phyloP scores from a whole-genome alignment of 2,113 vertebrate species.

The Fregata magnificens region DNA sequence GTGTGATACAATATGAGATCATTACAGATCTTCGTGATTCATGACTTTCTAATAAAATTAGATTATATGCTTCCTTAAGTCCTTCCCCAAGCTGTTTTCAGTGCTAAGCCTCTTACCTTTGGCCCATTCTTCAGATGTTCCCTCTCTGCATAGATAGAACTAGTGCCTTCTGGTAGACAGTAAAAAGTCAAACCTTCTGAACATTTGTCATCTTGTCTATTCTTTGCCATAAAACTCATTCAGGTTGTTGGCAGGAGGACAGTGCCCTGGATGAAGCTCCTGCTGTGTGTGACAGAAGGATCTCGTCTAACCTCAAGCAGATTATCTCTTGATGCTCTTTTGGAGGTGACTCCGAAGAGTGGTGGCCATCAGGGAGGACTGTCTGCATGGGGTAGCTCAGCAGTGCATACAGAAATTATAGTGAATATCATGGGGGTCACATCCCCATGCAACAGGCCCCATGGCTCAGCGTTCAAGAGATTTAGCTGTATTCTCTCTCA shows the following conservation, averaged over 20 bases:
- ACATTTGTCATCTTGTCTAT: not conserved
- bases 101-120: not conserved
- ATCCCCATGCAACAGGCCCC: not conserved
- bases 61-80: not conserved
- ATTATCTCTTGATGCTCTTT: not conserved
- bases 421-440: accelerated
- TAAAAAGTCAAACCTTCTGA: not conserved
- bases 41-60: not conserved
- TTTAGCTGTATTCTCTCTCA: not conserved
- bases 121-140: not conserved
- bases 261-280: not conserved
- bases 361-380: not conserved
- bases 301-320: not conserved
- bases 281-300: not conserved
- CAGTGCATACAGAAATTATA: accelerated
- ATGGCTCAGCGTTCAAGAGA: accelerated
- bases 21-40: not conserved
- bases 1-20: not conserved
- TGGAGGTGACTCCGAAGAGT: not conserved
- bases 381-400: not conserved
- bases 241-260: not conserved
- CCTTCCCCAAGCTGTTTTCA: not conserved
- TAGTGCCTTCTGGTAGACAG: not conserved
- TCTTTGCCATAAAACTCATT: not conserved
- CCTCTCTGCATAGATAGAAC: not conserved